Conservation (phyloP, 1,140 invertebrate species). For the Drosophila quadrilineata region DNA sequence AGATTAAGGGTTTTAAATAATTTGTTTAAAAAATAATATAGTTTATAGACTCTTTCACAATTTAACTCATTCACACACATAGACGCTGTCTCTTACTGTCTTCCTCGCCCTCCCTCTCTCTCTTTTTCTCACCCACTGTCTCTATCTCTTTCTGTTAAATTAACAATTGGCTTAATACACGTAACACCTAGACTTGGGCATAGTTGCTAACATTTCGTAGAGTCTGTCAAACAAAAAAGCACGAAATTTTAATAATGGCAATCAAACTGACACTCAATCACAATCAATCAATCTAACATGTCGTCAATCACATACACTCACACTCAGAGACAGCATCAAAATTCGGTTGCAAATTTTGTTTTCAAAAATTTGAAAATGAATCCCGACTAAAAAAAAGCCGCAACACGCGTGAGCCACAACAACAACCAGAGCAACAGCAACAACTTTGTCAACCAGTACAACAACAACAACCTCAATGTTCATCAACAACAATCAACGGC, state of each 20-base stretch:
- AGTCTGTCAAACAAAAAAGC: conserved; percentile 13
- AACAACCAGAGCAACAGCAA: conserved; percentile 22
- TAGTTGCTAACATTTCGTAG: conserved; percentile 3
- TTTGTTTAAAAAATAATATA: no score
- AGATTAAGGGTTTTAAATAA: no score
- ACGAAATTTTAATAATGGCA: conserved; percentile 6
- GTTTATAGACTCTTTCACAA: no score
- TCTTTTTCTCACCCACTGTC: no score
- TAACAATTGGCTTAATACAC: conserved; percentile 32
- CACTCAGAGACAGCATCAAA: conserved; percentile 27
- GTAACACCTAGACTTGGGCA: conserved; percentile 19
- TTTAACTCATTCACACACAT: no score
- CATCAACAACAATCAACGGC: conserved; percentile 16
- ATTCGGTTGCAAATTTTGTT: conserved; percentile 44
- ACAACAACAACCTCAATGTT: conserved; percentile 16
- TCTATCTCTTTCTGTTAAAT: not conserved
- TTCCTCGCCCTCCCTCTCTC: no score
- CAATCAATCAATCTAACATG: not conserved
- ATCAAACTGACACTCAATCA: conserved; percentile 3
- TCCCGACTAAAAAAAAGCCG: conserved; percentile 19
- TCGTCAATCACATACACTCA: not conserved
- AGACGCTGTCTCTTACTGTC: no score
- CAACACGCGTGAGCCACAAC: conserved; percentile 39
- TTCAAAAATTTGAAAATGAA: conserved; percentile 25
- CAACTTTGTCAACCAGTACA: conserved; percentile 9